Evolutionary conservation across 2,888 invertebrate genomes (phyloP).

Genomic region (Erebia ligea): DNA sequence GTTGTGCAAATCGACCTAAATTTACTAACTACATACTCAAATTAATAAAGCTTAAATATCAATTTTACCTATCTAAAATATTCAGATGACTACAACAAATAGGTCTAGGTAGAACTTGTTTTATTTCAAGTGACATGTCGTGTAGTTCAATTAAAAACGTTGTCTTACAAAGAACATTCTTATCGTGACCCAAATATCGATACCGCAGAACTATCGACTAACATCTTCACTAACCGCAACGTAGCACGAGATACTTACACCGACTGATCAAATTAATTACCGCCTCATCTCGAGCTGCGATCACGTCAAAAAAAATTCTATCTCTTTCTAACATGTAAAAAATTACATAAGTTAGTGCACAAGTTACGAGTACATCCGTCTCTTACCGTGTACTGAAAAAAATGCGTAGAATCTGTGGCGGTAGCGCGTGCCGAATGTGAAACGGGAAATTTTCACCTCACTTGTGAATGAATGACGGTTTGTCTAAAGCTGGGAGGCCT

Average conservation of each 20-base stretch:
- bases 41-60: not conserved
- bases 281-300: constrained; percentile 71
- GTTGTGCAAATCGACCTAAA: no score
- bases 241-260: constrained; percentile 61
- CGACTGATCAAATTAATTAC: constrained; percentile 81
- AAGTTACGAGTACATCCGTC: constrained; percentile 39
- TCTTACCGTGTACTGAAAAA: constrained; percentile 51
- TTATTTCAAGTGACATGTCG: constrained; percentile 1
- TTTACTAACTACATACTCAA: not conserved
- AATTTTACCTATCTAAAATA: not conserved
- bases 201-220: constrained; percentile 38
- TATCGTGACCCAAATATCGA: constrained; percentile 33
- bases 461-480: constrained; percentile 66
- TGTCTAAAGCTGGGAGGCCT: constrained; percentile 40
- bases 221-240: constrained; percentile 57
- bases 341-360: constrained; percentile 41
- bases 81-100: not conserved
- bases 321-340: constrained; percentile 51
- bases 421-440: constrained; percentile 77
- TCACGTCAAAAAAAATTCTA: constrained; percentile 59
- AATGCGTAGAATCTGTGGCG: constrained; percentile 61
- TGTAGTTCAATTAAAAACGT: not conserved
- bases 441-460: constrained; percentile 74
- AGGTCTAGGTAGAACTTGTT: not conserved
- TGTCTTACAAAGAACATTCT: constrained; percentile 19